These are phyloP conservation scores for Ispidina picta DNA, from an alignment of 2,797 vertebrate species.

Conservation along the genomic window DNA sequence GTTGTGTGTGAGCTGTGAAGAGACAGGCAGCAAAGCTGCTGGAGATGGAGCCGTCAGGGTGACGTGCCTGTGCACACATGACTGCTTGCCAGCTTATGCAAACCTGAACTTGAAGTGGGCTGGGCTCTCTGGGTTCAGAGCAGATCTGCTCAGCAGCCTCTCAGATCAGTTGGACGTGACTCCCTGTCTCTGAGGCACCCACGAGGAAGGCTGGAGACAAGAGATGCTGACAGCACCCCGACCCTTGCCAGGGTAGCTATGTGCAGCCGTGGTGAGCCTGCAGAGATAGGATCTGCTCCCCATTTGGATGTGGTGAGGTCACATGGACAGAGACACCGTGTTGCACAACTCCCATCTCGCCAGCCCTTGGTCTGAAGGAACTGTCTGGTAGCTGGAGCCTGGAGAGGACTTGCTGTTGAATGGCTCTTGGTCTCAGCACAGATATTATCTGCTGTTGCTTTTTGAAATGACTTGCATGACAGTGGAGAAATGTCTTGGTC, in stretches of 20 bases:
- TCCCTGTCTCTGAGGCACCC: not conserved
- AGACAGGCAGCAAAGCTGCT: not conserved
- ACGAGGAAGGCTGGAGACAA: not conserved
- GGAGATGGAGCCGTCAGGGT: not conserved
- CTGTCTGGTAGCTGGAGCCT: not conserved
- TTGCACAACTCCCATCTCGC: not conserved
- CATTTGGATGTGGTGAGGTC: not conserved
- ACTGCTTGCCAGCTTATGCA: not conserved
- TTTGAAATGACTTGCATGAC: not conserved
- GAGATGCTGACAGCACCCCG: not conserved
- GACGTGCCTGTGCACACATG: rapidly evolving
- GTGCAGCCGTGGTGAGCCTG: not conserved
- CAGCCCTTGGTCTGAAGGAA: not conserved
- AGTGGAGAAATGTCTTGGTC: not conserved
- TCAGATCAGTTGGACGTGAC: not conserved
- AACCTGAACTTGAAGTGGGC: not conserved
- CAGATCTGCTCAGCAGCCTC: not conserved
- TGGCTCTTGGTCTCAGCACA: not conserved
- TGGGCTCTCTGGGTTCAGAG: not conserved
- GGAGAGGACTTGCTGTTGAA: not conserved
- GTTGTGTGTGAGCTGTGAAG: not conserved
- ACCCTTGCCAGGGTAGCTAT: not conserved
- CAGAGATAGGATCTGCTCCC: not conserved
- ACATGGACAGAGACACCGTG: not conserved
- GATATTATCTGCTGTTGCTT: not conserved